Base-by-base conservation (phyloP, 2,797 vertebrate species). In the Megalops cyprinoides region DNA sequence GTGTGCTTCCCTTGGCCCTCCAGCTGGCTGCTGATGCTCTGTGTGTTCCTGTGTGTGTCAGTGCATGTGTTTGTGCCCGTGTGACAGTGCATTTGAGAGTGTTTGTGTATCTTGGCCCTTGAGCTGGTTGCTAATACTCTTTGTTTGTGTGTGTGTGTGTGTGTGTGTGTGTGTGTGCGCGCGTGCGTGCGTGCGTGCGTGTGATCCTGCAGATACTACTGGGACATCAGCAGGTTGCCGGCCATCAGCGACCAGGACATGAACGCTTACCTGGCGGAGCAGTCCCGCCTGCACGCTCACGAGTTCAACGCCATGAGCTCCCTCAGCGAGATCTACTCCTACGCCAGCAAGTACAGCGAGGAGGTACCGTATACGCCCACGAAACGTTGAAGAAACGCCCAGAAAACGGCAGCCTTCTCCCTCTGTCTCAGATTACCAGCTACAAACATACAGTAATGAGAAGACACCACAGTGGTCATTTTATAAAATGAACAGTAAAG, bases 221-320 rank as follows among this genome's bases (percentile, higher is more conserved):
- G 97, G 6, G 98, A 99, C 92, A 99, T 99, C 0, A 94, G 83
- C 88, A 99, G 98, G 92, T 99, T 99, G 98, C 97, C 94, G 6
- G 97, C 96, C 1, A 99, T 99, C 93, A 99, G 98, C 1, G 98
- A 99, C 94, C 98, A 99, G 94, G 98, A 99, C 91, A 99, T 99
- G 98, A 99, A 99, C 0, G 98, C 98, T 0, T 99, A 99, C 90
- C 93, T 99, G 91, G 98, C 97, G 0, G 98, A 99, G 90, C 98
- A 99, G 91, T 98, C 97, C 34, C 96, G 98, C 88, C 97, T 99
- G 97, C 98, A 99, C 93, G 96, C 98, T 96, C 98, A 96, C 0
- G 98, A 99, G 92, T 99, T 99, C 94, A 99, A 98, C 93, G 95
- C 93, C 28, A 98, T 99, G 97, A 99, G 98, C 34, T 96, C 98